phyloP scores from a whole-genome alignment of 2,797 vertebrate species.

The Carcharodon carcharias region DNA sequence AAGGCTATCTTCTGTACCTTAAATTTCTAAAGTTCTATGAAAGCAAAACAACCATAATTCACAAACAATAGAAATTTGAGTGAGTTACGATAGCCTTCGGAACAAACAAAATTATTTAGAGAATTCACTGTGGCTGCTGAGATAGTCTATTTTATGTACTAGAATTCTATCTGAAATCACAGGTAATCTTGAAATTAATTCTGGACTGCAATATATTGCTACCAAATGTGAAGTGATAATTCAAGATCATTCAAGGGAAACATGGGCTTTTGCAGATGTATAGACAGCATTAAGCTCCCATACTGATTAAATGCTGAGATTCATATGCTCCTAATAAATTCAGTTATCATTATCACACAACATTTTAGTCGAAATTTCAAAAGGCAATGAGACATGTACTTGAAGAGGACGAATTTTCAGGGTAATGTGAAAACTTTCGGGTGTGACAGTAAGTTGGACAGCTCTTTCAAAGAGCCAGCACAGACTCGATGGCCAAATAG shows the following conservation, averaged over 20 bases:
- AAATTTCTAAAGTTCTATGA: background rate
- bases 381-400: background rate
- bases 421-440: background rate
- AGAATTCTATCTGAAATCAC: background rate
- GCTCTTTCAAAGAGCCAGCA: background rate
- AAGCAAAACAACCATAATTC: background rate
- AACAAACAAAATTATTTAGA: background rate
- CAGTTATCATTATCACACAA: background rate
- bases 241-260: background rate
- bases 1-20: background rate
- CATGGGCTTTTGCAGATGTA: background rate
- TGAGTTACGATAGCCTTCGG: background rate
- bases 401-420: background rate
- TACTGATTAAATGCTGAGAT: background rate
- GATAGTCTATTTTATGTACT: background rate
- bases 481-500: background rate
- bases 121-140: background rate
- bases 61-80: background rate
- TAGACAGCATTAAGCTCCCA: background rate
- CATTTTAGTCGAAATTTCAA: background rate
- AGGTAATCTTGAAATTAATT: background rate
- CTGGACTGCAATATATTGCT: background rate
- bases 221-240: background rate
- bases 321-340: background rate
- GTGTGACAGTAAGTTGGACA: background rate